Evolutionary conservation across 1,140 invertebrate species (phyloP).

Genomic region (Nasonia longicornis): DNA sequence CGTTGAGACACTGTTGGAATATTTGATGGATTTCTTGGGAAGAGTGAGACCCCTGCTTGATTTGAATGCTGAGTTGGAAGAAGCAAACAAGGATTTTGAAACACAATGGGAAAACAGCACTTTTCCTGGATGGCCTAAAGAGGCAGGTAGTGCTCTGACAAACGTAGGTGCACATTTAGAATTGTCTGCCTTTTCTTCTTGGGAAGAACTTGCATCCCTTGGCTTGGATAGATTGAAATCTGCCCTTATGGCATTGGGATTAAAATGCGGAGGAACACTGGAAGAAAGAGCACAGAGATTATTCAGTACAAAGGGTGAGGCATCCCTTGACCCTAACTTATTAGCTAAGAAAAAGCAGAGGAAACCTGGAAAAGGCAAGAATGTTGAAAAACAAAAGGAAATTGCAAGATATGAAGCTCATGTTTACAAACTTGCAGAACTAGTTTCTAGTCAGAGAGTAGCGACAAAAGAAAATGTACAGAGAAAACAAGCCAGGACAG

Average conservation of each 20-base stretch:
- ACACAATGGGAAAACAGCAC: conserved; percentile 88
- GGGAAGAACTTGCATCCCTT: conserved; percentile 96
- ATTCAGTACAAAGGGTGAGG: conserved; percentile 95
- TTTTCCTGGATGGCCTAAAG: conserved; percentile 98
- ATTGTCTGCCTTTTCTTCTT: conserved; percentile 95
- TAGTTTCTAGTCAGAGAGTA: conserved; percentile 85
- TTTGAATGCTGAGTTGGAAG: conserved; percentile 82
- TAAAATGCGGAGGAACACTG: conserved; percentile 98
- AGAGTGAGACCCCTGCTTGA: conserved; percentile 94
- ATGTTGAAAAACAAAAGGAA: conserved; percentile 83
- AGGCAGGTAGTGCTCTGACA: conserved; percentile 91
- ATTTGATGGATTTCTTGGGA: conserved; percentile 87
- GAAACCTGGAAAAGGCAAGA: conserved; percentile 73
- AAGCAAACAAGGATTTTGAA: conserved; percentile 86
- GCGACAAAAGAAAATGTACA: conserved; percentile 99
- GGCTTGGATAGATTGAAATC: conserved; percentile 98
- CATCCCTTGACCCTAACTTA: conserved; percentile 88
- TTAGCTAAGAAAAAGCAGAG: conserved; percentile 87
- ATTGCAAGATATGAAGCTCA: conserved; percentile 90
- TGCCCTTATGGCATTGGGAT: conserved; percentile 94
- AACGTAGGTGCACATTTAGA: conserved; percentile 96
- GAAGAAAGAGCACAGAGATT: conserved; percentile 96
- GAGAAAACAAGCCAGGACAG: conserved; percentile 96
- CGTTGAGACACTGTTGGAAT: conserved; percentile 85
- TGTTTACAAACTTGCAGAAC: conserved; percentile 87